Conservation (phyloP, 2,113 vertebrate species). For the Perca fluviatilis region DNA sequence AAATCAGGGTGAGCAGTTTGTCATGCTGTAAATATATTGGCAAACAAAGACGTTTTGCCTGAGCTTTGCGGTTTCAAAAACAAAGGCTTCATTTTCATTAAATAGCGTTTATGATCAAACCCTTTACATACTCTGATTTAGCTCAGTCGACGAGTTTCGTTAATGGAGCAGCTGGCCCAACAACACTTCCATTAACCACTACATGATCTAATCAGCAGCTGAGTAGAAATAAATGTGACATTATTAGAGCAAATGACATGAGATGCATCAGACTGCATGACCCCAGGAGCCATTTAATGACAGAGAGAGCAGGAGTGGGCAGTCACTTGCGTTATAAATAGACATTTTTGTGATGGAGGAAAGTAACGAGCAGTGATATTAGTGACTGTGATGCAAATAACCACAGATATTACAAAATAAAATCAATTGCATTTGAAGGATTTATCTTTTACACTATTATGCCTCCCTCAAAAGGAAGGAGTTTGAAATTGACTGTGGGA, state of each 20-base stretch:
- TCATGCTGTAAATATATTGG: background rate
- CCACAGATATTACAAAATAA: background rate
- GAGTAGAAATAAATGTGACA: conserved; percentile 44
- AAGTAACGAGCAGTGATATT: background rate
- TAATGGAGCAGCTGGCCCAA: conserved; percentile 26
- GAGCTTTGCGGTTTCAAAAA: conserved; percentile 2
- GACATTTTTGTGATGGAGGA: background rate
- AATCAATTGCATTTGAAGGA: background rate
- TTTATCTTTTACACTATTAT: background rate
- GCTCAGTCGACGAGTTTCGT: background rate
- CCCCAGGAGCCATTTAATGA: conserved; percentile 12
- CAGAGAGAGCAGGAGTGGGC: background rate
- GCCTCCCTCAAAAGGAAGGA: background rate
- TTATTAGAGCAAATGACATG: conserved; percentile 33
- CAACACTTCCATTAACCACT: background rate
- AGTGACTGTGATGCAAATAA: background rate
- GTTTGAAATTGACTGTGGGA: background rate
- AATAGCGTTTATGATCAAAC: background rate
- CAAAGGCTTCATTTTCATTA: background rate
- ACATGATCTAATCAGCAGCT: conserved; percentile 23
- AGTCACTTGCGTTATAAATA: background rate
- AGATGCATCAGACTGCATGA: conserved; percentile 23
- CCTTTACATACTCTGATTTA: background rate
- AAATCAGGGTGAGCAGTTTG: background rate
- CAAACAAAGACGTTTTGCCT: background rate